Conservation (phyloP, 2,113 vertebrate species). For the Monarcha castaneiventris region DNA sequence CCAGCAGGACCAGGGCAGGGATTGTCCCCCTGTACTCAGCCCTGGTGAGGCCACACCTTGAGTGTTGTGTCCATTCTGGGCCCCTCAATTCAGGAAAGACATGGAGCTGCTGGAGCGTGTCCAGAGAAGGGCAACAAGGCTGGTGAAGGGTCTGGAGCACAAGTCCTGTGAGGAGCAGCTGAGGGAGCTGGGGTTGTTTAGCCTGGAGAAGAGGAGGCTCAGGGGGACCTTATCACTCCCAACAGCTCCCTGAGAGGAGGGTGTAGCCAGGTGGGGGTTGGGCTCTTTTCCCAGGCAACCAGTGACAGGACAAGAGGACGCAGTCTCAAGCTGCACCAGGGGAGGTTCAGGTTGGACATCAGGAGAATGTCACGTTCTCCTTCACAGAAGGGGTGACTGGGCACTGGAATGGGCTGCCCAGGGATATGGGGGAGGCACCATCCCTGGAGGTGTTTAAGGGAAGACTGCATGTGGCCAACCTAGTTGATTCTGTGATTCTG, state of each 20-base stretch:
- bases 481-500: background rate
- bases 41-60: background rate
- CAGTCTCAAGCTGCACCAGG: too few relatives aligned
- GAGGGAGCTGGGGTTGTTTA: background rate
- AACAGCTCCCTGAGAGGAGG: background rate
- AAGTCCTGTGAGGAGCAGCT: background rate
- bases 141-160: background rate
- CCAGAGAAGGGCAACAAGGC: background rate
- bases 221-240: background rate
- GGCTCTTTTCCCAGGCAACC: background rate
- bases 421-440: fast-evolving
- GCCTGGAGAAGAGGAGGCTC: background rate
- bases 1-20: background rate
- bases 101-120: background rate
- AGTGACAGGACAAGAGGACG: background rate
- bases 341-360: background rate
- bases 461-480: background rate
- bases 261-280: background rate
- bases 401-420: background rate
- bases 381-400: background rate
- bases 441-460: background rate
- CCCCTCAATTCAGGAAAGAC: background rate
- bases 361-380: background rate
- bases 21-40: fast-evolving
- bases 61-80: background rate